phyloP scores from a whole-genome alignment of 2,888 invertebrate species.

The Ceraclea dissimilis region DNA sequence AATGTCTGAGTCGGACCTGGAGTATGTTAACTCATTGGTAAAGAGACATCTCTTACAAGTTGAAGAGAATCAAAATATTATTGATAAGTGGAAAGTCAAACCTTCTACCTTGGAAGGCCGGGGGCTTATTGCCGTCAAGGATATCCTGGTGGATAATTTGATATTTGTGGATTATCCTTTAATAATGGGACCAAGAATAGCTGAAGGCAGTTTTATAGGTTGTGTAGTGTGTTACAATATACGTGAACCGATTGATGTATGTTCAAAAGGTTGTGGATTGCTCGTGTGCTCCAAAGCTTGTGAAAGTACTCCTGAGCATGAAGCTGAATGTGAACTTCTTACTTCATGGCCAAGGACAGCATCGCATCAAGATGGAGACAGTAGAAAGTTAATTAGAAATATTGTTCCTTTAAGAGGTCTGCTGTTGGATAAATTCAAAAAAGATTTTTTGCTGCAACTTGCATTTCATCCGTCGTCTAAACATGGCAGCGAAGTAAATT shows the following conservation, averaged over 20 bases:
- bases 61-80: conserved; percentile 30
- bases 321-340: conserved; percentile 57
- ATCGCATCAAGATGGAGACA: conserved; percentile 37
- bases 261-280: conserved; percentile 58
- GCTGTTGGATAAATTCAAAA: conserved; percentile 41
- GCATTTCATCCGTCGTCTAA: conserved; percentile 47
- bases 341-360: conserved; percentile 50
- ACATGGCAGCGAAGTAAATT: conserved; percentile 51
- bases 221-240: conserved; percentile 59
- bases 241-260: conserved; percentile 42
- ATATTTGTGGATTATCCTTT: conserved; percentile 65
- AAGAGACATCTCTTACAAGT: conserved; percentile 40
- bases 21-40: conserved; percentile 44
- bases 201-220: conserved; percentile 46
- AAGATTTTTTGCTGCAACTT: conserved; percentile 44
- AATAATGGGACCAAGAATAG: conserved; percentile 59
- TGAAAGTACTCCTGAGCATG: conserved; percentile 50
- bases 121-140: conserved; percentile 61
- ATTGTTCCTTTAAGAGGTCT: conserved; percentile 40
- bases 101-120: conserved; percentile 59
- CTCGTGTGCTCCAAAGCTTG: conserved; percentile 62
- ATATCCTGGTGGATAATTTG: conserved; percentile 59
- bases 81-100: conserved; percentile 52
- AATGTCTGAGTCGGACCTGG: conserved; percentile 48
- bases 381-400: conserved; percentile 36